These are phyloP conservation scores for Dolichomitus sp. DNA, from an alignment of 2,888 invertebrate species.

Conservation along the genomic window DNA sequence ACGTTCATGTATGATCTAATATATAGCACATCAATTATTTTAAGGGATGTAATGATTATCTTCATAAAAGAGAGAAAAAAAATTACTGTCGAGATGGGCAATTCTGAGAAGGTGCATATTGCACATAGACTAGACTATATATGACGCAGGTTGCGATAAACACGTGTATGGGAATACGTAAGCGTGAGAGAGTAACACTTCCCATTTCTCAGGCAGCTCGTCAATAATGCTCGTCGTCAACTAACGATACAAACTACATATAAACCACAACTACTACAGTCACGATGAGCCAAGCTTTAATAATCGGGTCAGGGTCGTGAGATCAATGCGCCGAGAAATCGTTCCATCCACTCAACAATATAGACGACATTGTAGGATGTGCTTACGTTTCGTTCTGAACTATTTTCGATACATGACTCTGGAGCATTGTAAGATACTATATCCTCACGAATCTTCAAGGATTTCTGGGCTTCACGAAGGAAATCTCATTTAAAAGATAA, in stretches of 20 bases:
- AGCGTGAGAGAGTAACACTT: conserved; percentile 16
- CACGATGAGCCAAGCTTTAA: conserved; percentile 47
- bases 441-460: conserved; percentile 5
- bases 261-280: conserved; percentile 36
- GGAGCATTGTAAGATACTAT: neutral
- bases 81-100: neutral
- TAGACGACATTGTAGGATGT: neutral
- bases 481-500: conserved; percentile 74
- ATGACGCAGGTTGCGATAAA: conserved; percentile 15
- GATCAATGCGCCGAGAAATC: conserved; percentile 58
- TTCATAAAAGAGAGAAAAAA: neutral
- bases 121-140: conserved; percentile 27
- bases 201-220: conserved; percentile 54
- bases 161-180: neutral
- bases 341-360: conserved; percentile 43
- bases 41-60: too few relatives aligned
- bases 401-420: neutral
- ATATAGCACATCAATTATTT: too few relatives aligned
- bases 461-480: conserved; percentile 43
- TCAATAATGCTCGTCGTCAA: conserved; percentile 54
- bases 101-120: conserved; percentile 1
- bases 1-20: too few relatives aligned
- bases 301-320: conserved; percentile 65
- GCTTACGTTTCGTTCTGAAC: neutral
- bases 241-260: conserved; percentile 32